Evolutionary conservation across 30 jellyfish, hydroid and myxozoan genomes (phyloP).

Genomic region (Aurelia sp.): DNA sequence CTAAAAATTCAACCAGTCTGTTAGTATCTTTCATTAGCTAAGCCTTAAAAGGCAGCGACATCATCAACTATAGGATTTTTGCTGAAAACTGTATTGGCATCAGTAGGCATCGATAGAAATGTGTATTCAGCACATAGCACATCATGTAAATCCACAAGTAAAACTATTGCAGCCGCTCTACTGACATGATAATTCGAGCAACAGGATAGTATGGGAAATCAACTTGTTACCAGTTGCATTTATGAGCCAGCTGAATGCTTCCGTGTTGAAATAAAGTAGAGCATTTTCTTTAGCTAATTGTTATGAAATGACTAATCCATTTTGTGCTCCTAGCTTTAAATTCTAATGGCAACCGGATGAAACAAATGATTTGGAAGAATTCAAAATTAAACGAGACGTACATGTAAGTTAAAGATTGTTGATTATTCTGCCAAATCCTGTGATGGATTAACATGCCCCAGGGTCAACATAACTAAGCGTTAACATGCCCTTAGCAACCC

Average conservation of each 20-base stretch:
- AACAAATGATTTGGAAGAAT: conserved; percentile 36
- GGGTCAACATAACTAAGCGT: too few species aligned
- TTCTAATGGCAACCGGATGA: conserved; percentile 47
- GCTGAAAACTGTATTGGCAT: conserved; percentile 38
- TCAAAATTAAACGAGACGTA: conserved; percentile 47
- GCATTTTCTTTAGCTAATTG: conserved; percentile 15
- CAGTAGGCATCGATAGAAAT: conserved; percentile 51
- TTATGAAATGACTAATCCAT: not conserved
- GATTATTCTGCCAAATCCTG: conserved; percentile 53
- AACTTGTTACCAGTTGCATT: conserved; percentile 46
- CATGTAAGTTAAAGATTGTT: conserved; percentile 62
- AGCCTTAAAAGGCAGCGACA: conserved; percentile 31
- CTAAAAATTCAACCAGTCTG: not conserved
- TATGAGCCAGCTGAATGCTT: conserved; percentile 28
- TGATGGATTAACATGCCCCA: conserved; percentile 9
- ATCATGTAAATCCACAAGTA: conserved; percentile 37
- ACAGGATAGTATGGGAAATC: conserved; percentile 52
- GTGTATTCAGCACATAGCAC: conserved; percentile 48
- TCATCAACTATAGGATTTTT: conserved; percentile 42
- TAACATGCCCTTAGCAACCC: conserved; percentile 38
- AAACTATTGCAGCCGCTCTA: conserved; percentile 38
- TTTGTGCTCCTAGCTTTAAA: conserved; percentile 48
- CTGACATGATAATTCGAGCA: conserved; percentile 52
- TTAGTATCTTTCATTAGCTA: conserved; percentile 18
- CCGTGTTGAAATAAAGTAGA: conserved; percentile 15